Evolutionary conservation across 2,113 vertebrate genomes (phyloP).

Genomic region (Melanotaenia duboulayi): DNA sequence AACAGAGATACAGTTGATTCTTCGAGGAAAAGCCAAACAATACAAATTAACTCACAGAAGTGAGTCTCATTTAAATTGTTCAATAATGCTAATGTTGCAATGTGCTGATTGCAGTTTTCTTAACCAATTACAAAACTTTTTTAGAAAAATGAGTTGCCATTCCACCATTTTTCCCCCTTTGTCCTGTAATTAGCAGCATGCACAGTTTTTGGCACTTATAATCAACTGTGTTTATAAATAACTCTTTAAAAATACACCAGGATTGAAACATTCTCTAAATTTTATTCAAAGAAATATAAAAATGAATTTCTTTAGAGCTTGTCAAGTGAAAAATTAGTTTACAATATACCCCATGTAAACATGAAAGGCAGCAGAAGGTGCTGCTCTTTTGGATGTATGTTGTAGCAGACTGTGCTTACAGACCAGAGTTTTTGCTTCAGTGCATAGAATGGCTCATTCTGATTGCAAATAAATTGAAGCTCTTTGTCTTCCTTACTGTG

Average conservation of each 20-base stretch:
- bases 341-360: background rate
- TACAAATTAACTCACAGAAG: too few relatives aligned
- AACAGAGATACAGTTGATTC: background rate
- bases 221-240: too few relatives aligned
- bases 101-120: too few relatives aligned
- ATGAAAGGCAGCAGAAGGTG: background rate
- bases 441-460: background rate
- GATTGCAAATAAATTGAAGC: background rate
- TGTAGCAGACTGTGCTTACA: background rate
- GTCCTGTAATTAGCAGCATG: too few relatives aligned
- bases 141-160: too few relatives aligned
- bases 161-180: too few relatives aligned
- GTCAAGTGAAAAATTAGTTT: background rate
- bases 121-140: too few relatives aligned
- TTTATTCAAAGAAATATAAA: background rate
- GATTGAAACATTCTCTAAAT: background rate
- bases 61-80: too few relatives aligned
- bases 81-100: too few relatives aligned
- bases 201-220: too few relatives aligned
- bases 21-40: too few relatives aligned
- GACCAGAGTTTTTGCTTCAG: background rate
- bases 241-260: too few relatives aligned
- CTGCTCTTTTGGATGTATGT: background rate
- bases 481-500: background rate
- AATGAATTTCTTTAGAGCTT: background rate